These are phyloP conservation scores for Acrocephalus arundinaceus DNA, from an alignment of 2,113 vertebrate species.

Conservation along the genomic window DNA sequence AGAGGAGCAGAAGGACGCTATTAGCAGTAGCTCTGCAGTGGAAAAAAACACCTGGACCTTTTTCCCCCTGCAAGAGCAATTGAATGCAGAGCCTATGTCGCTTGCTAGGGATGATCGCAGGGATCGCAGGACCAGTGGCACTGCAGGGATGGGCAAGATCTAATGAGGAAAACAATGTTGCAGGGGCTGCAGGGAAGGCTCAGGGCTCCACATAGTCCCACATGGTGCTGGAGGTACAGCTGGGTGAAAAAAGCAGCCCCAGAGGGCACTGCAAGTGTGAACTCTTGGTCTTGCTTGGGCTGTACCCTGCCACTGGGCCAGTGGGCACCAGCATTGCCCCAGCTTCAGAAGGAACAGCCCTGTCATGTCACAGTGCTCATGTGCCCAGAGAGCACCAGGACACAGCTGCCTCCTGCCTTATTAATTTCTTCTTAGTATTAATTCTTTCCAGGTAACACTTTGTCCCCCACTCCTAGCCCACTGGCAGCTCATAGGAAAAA, in stretches of 20 bases:
- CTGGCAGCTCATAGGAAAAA: background rate
- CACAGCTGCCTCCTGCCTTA: rapidly evolving
- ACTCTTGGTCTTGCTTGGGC: background rate
- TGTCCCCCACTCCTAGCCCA: background rate
- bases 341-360: background rate
- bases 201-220: rapidly evolving
- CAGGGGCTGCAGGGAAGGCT: background rate
- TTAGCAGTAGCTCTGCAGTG: background rate
- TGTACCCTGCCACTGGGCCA: rapidly evolving
- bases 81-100: slow-evolving; percentile 75
- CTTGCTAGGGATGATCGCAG: slow-evolving; percentile 62
- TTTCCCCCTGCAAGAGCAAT: slow-evolving; percentile 44
- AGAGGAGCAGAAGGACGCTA: background rate
- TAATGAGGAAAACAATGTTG: slow-evolving; percentile 68
- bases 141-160: slow-evolving; percentile 63
- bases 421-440: background rate
- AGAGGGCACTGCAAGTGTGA: background rate
- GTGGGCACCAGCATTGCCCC: background rate
- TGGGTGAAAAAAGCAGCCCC: rapidly evolving
- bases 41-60: background rate
- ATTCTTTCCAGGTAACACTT: background rate
- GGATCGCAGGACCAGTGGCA: slow-evolving; percentile 15
- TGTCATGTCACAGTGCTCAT: rapidly evolving
- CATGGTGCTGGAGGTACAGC: background rate
- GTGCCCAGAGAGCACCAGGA: rapidly evolving